Base-by-base conservation (phyloP, 2,113 vertebrate genomes). In the Choloepus hoffmanni region DNA sequence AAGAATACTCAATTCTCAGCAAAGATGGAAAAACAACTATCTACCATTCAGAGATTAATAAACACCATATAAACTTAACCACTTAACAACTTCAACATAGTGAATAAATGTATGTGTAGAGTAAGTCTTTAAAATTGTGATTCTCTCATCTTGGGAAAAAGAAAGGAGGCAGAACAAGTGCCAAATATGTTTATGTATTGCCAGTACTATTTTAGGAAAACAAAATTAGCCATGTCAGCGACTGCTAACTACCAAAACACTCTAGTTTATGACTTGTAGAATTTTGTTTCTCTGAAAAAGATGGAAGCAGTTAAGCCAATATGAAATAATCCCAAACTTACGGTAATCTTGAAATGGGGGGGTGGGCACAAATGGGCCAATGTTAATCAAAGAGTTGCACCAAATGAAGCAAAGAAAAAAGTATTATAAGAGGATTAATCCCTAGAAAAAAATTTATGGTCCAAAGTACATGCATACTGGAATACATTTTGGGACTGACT, bases 271-370 rank as follows among this genome's bases (percentile, higher is more conserved):
- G 10, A 81, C 65, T 87, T 88, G 62, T 7, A 78, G 65, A 94
- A 58, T 73, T 93, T 45, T 92, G 36, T 73, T 88, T 85, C 26
- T 81, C 6, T 88, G 33, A 78, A 85, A 53, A 89, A 94, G 50
- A 95, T 67, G 50, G 43, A 83, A 90, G 58, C 53, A 84, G 53
- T 36, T 83, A n/a, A 87, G 26, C 15, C 45, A 62, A 68, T 68
- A 1, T 88, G 53, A 96, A 93, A 89, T 19, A 90, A 36, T 62
- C 62, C 24, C 19, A 76, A 87, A 91, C 30, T 89, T 83, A 90
- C 4, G 58, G 55, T 33, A 90, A 85, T 15, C n/a, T 95, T 68
- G 13, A 90, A 7, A 23, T 60, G 8, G 19, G 18, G 76, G 30
- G 48, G 7, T 23, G 30, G 6, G 1, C n/a, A 93, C 33, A 79